Evolutionary conservation across 2,797 vertebrate genomes (phyloP), one percentile per base, ranked within the genome.

Genomic region (Gadopsis bispinosus): DNA sequence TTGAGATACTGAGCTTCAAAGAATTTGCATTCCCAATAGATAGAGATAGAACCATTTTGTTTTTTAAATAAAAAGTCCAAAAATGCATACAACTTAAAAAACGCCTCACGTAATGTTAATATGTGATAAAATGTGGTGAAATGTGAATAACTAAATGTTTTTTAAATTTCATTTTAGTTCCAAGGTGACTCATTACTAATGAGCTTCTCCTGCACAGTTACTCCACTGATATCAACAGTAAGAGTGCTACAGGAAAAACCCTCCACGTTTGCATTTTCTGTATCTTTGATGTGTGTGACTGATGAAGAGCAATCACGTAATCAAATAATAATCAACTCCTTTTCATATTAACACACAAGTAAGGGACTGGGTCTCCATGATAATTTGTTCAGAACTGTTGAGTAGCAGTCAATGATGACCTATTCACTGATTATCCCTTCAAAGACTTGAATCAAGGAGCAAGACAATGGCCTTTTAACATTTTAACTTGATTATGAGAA

Each of bases 201-300:
- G 45, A 80, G 43, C 39, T 26, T 64, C 56, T 75, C 74, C 43
- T 69, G 55, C 47, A 56, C 47, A 73, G 75, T 67, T 53, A 80
- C 45, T 53, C 39, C 3, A 29, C 69, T 56, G 59, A 73, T 60
- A 63, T 61, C 47, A 69, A 59, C 26, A 58, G 26, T 64, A 33
- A 73, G n/a, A 67, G 62, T 56, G 3, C 54, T 81, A 45, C 13
- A 64, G 20, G 19, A 19, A 69, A 50, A 60, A 73, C 29, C 8
- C 4, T 22, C 7, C 4, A 16, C 20, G 61, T 81, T 62, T 67
- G 3, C 70, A 75, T 62, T 37, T 70, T 68, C 22, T 65, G 1
- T 39, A 67, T 69, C 29, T 68, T 29, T 64, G 53, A 66, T 60
- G 59, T 4, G 20, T n/a, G 51, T 61, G 55, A 39, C 22, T 47